A percentile compares a stretch with the other conserved stretches of the same genome.
Conservation (phyloP, 1,140 invertebrate species). For the Procambarus clarkii region DNA sequence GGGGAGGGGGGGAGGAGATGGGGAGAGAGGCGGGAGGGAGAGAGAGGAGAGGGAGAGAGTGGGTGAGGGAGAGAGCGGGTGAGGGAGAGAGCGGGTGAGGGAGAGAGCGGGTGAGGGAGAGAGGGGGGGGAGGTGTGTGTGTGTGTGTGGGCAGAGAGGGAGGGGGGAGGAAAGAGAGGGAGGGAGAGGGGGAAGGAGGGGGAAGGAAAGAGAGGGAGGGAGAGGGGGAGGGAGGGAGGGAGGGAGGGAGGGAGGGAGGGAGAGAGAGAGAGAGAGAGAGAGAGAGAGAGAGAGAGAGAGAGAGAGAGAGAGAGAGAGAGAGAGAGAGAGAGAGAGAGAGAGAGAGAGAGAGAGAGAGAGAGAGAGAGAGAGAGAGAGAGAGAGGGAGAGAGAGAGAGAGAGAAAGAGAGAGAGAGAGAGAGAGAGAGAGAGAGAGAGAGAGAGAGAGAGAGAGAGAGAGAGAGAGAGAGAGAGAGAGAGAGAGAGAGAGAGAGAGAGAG, state of each 20-base stretch:
- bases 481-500: conserved; percentile 21
- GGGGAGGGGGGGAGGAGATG: too few relatives aligned
- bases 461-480: conserved; percentile 28
- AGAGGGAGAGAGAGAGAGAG: not conserved
- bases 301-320: not conserved
- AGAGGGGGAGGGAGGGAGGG: not conserved
- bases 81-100: too few relatives aligned
- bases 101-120: too few relatives aligned
- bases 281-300: not conserved
- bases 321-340: too few relatives aligned
- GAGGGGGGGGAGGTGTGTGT: too few relatives aligned
- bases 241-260: not conserved
- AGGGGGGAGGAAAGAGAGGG: too few relatives aligned
- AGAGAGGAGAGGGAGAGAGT: too few relatives aligned
- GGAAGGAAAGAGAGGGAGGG: not conserved
- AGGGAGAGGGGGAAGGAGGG: not conserved
- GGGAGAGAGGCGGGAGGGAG: too few relatives aligned
- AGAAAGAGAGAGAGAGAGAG: conserved; percentile 13
- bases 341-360: not conserved
- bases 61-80: too few relatives aligned
- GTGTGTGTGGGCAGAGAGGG: too few relatives aligned
- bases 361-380: not conserved
- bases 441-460: conserved; percentile 28
- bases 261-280: not conserved
- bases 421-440: conserved; percentile 28